Evolutionary conservation across 1,140 invertebrate genomes (phyloP).

Genomic region (Rhagoletis zephyria): DNA sequence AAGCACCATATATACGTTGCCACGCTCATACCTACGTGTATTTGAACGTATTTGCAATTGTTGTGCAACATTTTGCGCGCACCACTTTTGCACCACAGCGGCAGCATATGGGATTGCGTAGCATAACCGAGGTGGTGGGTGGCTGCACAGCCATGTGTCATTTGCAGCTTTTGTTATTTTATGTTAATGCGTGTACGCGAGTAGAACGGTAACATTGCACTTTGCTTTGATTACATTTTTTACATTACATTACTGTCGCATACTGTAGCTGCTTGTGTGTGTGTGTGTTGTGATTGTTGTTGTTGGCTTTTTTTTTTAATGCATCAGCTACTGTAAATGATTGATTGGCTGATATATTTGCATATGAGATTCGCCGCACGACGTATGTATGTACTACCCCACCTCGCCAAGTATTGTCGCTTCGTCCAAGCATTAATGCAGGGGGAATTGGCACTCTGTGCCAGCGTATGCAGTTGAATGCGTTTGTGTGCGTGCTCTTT

Average conservation of each 20-base stretch:
- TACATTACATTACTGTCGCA: not conserved
- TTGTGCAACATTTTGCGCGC: not conserved
- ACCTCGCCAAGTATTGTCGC: not conserved
- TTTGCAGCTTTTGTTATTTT: slow-evolving; percentile 46
- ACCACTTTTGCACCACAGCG: not conserved
- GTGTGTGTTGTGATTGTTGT: not conserved
- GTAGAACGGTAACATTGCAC: not conserved
- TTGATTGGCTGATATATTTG: slow-evolving; percentile 45
- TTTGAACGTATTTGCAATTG: not conserved
- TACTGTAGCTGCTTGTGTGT: not conserved
- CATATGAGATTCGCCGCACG: slow-evolving; percentile 39
- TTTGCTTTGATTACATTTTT: slow-evolving; percentile 46
- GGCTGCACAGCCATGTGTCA: slow-evolving; percentile 17
- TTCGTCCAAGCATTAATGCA: not conserved
- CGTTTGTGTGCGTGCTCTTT: not conserved
- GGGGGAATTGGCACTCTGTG: not conserved
- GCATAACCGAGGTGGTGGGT: not conserved
- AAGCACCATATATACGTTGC: not conserved
- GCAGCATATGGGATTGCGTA: not conserved
- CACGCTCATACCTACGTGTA: not conserved
- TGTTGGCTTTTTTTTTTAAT: not conserved
- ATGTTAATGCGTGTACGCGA: slow-evolving; percentile 25
- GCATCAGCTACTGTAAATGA: slow-evolving; percentile 36
- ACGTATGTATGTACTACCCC: not conserved
- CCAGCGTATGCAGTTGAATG: not conserved